Evolutionary conservation across 2,888 invertebrate species (phyloP).

Genomic region (Calameuta pallipes): DNA sequence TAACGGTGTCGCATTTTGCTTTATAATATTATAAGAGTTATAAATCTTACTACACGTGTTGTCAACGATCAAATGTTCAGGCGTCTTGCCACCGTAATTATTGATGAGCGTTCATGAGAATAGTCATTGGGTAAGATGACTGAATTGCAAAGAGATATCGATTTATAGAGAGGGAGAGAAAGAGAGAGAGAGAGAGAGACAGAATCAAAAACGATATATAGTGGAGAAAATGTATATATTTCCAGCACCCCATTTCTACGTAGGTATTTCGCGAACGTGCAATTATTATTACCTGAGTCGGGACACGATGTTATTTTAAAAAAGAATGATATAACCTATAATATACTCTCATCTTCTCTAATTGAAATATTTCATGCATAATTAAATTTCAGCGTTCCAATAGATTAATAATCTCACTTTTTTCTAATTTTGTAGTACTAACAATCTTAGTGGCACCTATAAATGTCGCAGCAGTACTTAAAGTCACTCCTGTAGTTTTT

Average conservation of each 20-base stretch:
- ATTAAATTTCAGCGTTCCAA: not conserved
- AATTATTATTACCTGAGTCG: conserved; percentile 23
- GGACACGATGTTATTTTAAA: conserved; percentile 10
- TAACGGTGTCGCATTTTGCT: not conserved
- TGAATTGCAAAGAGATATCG: conserved; percentile 22
- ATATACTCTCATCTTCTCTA: not conserved
- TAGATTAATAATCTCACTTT: not conserved
- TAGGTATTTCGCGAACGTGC: conserved; percentile 20
- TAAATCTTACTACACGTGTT: conserved; percentile 1
- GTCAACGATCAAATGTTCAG: conserved; percentile 29
- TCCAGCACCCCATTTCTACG: conserved; percentile 24
- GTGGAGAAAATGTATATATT: conserved; percentile 23
- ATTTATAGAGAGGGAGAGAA: conserved; percentile 9
- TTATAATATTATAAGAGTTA: not conserved
- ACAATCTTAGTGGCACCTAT: not conserved
- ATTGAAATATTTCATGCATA: not conserved
- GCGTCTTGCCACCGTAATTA: conserved; percentile 16
- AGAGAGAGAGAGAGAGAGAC: not conserved
- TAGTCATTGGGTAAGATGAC: conserved; percentile 58
- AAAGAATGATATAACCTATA: not conserved
- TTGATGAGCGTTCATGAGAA: conserved; percentile 12
- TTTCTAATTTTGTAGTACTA: not conserved
- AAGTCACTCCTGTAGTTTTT: not conserved
- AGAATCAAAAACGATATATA: conserved; percentile 5
- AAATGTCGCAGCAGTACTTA: not conserved